phyloP scores from a whole-genome alignment of 2,113 vertebrate genomes.

The Pedionomus torquatus region DNA sequence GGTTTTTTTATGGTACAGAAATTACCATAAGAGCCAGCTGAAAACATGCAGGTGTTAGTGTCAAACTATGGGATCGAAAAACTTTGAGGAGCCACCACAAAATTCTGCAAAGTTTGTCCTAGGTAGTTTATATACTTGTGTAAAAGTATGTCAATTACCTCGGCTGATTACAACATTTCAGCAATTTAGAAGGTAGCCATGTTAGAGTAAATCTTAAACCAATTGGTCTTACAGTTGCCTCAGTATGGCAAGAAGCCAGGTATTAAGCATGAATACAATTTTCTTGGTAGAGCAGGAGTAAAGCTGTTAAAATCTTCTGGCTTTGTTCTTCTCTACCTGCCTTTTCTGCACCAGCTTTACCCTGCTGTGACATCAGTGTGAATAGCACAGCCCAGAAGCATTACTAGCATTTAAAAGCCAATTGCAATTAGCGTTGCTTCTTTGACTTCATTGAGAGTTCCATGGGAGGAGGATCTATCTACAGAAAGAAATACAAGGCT shows the following conservation, averaged over 20 bases:
- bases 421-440: neutral
- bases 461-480: neutral
- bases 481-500: neutral
- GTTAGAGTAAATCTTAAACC: neutral
- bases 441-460: neutral
- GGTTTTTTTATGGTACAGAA: no score
- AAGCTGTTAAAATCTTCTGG: neutral
- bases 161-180: neutral
- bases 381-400: neutral
- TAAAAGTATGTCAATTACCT: neutral
- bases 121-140: neutral
- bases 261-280: neutral
- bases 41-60: neutral
- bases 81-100: neutral
- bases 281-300: neutral
- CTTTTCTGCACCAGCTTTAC: neutral
- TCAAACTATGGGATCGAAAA: neutral
- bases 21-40: neutral
- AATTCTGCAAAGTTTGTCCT: neutral
- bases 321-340: neutral
- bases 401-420: neutral
- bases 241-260: neutral
- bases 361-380: neutral
- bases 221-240: neutral
- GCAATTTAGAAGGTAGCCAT: neutral